Evolutionary conservation across 2,113 vertebrate genomes (phyloP).

Genomic region (Brienomyrus longianalis): DNA sequence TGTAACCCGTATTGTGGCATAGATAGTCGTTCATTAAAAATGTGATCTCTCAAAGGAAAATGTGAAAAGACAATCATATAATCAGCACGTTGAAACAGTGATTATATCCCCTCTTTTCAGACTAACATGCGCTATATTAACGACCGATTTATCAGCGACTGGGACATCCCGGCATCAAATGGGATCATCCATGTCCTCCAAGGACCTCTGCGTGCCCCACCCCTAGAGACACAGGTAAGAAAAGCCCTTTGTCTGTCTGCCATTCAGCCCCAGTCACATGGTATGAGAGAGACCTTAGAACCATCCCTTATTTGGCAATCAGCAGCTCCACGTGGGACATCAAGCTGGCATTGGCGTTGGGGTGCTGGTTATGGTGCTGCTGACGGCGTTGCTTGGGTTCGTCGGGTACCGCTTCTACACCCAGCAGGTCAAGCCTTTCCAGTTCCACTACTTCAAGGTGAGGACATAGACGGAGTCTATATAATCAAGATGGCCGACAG

Average conservation of each 20-base stretch:
- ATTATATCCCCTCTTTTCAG: constrained; percentile 27
- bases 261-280: background rate
- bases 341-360: constrained; percentile 64
- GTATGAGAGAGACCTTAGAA: background rate
- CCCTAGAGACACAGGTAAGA: constrained; percentile 59
- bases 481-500: background rate
- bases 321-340: constrained; percentile 45
- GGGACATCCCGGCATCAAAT: constrained; percentile 79
- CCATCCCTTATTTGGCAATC: constrained; percentile 1
- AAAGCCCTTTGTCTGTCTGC: background rate
- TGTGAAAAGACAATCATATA: background rate
- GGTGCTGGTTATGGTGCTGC: constrained; percentile 56
- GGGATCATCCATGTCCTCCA: constrained; percentile 86
- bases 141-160: constrained; percentile 64
- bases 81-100: background rate
- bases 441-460: constrained; percentile 84
- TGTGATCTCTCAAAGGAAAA: background rate
- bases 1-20: background rate
- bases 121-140: constrained; percentile 67
- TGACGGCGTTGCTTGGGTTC: constrained; percentile 53
- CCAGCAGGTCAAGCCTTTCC: constrained; percentile 58
- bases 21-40: background rate
- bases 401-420: constrained; percentile 72
- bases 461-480: constrained; percentile 10
- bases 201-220: constrained; percentile 72